These are phyloP conservation scores for Yponomeuta sedellus DNA, from an alignment of 2,888 invertebrate genomes.

Conservation along the genomic window DNA sequence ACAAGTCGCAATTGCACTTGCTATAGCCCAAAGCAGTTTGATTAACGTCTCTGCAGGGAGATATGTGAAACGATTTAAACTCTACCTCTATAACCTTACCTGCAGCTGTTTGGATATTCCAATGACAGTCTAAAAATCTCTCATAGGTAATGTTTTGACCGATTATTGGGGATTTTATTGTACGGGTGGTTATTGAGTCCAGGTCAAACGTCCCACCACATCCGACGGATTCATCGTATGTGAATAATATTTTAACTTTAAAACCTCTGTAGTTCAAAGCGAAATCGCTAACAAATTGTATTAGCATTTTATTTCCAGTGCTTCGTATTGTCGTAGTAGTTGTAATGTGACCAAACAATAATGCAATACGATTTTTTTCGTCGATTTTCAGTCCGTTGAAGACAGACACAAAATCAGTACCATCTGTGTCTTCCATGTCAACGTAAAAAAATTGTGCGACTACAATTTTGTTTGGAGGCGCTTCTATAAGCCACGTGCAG, in stretches of 20 bases:
- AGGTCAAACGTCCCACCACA: slow-evolving; percentile 84
- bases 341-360: slow-evolving; percentile 81
- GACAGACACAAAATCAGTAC: slow-evolving; percentile 77
- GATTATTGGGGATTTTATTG: slow-evolving; percentile 56
- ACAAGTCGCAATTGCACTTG: slow-evolving; percentile 82
- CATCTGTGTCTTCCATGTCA: slow-evolving; percentile 74
- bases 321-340: slow-evolving; percentile 76
- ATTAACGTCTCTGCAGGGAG: slow-evolving; percentile 55
- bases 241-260: slow-evolving; percentile 78
- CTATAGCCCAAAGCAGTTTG: slow-evolving; percentile 51
- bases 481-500: slow-evolving; percentile 87
- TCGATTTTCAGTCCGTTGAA: slow-evolving; percentile 62
- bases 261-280: slow-evolving; percentile 72
- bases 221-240: slow-evolving; percentile 68
- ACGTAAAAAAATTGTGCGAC: slow-evolving; percentile 79
- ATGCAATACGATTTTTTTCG: slow-evolving; percentile 63
- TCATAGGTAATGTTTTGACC: slow-evolving; percentile 72
- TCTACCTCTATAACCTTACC: slow-evolving; percentile 79
- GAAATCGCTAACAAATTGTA: slow-evolving; percentile 67
- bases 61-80: slow-evolving; percentile 71
- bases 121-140: slow-evolving; percentile 83
- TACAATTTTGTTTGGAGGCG: slow-evolving; percentile 79
- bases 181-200: slow-evolving; percentile 44
- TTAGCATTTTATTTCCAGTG: slow-evolving; percentile 71
- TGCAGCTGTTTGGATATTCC: slow-evolving; percentile 78